phyloP scores from a whole-genome alignment of 2,888 invertebrate species.

The Azorinus chamasolen region DNA sequence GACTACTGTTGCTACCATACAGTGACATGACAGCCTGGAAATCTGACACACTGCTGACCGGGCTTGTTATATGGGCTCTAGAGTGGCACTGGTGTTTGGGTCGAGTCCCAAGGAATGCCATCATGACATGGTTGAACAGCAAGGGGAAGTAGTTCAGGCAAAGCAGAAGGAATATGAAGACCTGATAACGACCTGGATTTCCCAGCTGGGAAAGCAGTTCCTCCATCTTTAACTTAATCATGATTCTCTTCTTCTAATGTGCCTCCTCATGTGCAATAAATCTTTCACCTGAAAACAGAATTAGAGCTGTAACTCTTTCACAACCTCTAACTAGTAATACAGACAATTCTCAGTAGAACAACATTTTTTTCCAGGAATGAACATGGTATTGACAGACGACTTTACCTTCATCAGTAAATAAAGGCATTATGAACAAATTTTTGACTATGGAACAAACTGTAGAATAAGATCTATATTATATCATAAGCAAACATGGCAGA shows the following conservation, averaged over 20 bases:
- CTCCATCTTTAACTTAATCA: constrained; percentile 69
- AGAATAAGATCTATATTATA: too few relatives aligned
- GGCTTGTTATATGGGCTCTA: constrained; percentile 15
- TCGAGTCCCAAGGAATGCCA: constrained; percentile 79
- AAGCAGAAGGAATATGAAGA: constrained; percentile 75
- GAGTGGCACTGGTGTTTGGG: constrained; percentile 68
- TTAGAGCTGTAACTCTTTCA: too few relatives aligned
- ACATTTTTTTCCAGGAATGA: too few relatives aligned
- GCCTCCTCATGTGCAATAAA: too few relatives aligned
- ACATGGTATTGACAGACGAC: too few relatives aligned
- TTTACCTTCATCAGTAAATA: too few relatives aligned
- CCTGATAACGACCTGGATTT: constrained; percentile 75
- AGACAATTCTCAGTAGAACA: too few relatives aligned
- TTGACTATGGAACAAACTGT: too few relatives aligned
- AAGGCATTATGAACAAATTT: too few relatives aligned
- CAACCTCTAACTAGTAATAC: too few relatives aligned
- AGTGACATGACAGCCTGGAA: neutral
- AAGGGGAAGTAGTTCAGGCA: constrained; percentile 79
- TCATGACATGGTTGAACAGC: constrained; percentile 81
- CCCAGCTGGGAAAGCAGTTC: constrained; percentile 73
- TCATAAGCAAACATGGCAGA: too few relatives aligned
- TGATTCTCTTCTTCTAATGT: neutral
- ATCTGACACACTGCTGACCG: constrained; percentile 10
- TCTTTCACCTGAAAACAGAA: too few relatives aligned
- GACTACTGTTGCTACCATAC: constrained; percentile 1